Conservation (phyloP, 2,113 vertebrate species). For the Pluvianellus socialis region DNA sequence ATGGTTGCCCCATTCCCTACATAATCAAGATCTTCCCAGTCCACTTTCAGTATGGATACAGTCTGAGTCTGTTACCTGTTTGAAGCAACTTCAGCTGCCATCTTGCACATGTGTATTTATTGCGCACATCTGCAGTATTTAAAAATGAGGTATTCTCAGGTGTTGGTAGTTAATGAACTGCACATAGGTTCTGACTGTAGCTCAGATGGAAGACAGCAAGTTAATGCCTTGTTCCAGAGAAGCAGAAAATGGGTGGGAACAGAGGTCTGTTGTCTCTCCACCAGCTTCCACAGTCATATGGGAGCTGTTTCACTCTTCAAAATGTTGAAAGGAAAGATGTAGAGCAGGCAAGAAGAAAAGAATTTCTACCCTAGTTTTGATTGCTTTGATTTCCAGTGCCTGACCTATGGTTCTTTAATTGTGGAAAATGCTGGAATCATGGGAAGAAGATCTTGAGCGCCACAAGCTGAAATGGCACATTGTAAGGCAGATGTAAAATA, state of each 20-base stretch:
- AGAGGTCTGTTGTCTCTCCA: background rate
- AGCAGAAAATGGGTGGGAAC: background rate
- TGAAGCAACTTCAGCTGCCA: background rate
- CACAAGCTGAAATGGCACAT: background rate
- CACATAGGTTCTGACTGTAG: background rate
- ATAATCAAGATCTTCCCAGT: background rate
- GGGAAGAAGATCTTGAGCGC: background rate
- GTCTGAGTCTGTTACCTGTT: background rate
- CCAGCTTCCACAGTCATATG: background rate
- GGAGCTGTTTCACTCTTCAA: background rate
- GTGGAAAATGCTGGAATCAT: background rate
- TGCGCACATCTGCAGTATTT: background rate
- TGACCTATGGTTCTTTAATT: background rate
- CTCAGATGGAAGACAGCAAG: background rate
- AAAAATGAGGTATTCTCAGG: background rate
- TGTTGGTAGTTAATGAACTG: background rate
- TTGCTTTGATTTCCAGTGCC: background rate
- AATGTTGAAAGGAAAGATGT: background rate
- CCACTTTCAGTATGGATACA: background rate
- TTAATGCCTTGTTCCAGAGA: background rate
- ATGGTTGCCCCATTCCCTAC: background rate
- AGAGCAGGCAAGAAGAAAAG: background rate
- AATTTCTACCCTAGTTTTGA: background rate
- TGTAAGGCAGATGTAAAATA: background rate
- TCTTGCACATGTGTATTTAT: background rate